Evolutionary conservation across 1,140 invertebrate genomes (phyloP).

Genomic region (Batillaria attramentaria): DNA sequence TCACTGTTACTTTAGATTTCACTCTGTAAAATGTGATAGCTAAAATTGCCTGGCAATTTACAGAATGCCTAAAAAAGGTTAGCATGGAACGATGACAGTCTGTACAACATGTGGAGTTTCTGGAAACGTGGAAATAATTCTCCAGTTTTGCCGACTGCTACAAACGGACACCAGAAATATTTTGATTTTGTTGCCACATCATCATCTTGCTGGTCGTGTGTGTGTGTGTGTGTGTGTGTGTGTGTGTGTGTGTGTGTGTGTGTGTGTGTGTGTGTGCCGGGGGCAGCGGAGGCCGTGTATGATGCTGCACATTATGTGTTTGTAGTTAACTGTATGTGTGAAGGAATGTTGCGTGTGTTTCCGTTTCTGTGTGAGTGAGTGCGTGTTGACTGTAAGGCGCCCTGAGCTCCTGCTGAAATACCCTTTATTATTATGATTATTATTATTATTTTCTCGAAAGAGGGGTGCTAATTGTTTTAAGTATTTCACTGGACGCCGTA

Average conservation of each 20-base stretch:
- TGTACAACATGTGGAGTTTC: neutral
- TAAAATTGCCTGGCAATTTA: too few species aligned
- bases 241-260: slow-evolving; percentile 8
- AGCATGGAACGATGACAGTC: neutral
- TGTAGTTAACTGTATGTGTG: slow-evolving; percentile 17
- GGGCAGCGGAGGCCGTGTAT: neutral
- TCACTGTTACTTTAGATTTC: too few species aligned
- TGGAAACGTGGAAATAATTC: neutral
- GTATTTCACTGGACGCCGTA: too few species aligned
- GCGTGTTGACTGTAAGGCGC: neutral
- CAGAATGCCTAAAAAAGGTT: neutral
- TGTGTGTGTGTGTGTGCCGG: slow-evolving; percentile 12
- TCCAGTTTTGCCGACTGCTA: neutral
- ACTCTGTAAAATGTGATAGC: neutral
- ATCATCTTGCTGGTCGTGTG: neutral
- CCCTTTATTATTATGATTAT: too few species aligned
- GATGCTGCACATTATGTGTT: too few species aligned
- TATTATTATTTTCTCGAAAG: too few species aligned
- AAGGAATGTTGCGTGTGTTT: neutral
- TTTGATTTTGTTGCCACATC: neutral
- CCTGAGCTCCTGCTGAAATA: neutral
- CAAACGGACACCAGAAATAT: neutral
- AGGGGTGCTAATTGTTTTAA: neutral
- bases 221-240: slow-evolving; percentile 27
- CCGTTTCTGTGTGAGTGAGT: neutral